Conservation (phyloP, 2,113 vertebrate genomes). For the Ailuropoda melanoleuca region DNA sequence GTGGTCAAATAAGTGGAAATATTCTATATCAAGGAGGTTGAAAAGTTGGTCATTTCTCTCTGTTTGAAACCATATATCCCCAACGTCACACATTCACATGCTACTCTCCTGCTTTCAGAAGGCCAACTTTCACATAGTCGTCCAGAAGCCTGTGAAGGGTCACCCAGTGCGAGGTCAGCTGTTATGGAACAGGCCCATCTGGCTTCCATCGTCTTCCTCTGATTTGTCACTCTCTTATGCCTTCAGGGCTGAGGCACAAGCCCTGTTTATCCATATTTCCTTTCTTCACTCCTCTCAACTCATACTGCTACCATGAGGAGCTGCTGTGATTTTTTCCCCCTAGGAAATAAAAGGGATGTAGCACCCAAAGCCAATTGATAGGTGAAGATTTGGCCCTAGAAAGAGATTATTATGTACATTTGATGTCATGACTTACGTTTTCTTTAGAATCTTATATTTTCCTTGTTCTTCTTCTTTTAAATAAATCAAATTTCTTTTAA, state of each 20-base stretch:
- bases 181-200: not conserved
- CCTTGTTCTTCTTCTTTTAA: constrained; percentile 68
- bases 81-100: not conserved
- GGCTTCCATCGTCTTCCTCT: not conserved
- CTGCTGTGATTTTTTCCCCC: not conserved
- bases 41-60: not conserved
- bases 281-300: not conserved
- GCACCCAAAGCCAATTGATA: not conserved
- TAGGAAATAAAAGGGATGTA: not conserved
- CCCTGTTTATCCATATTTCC: not conserved
- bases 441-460: constrained; percentile 39
- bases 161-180: not conserved
- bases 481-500: constrained; percentile 66
- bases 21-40: not conserved
- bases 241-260: not conserved
- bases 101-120: not conserved
- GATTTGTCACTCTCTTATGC: not conserved
- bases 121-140: not conserved
- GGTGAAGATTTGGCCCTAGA: not conserved
- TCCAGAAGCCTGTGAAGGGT: not conserved
- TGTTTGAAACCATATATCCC: constrained; percentile 11
- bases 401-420: not conserved
- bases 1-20: not conserved
- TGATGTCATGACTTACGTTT: constrained; percentile 37
- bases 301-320: not conserved